Evolutionary conservation across 2,888 invertebrate species (phyloP).

Genomic region (Cephus runcator): DNA sequence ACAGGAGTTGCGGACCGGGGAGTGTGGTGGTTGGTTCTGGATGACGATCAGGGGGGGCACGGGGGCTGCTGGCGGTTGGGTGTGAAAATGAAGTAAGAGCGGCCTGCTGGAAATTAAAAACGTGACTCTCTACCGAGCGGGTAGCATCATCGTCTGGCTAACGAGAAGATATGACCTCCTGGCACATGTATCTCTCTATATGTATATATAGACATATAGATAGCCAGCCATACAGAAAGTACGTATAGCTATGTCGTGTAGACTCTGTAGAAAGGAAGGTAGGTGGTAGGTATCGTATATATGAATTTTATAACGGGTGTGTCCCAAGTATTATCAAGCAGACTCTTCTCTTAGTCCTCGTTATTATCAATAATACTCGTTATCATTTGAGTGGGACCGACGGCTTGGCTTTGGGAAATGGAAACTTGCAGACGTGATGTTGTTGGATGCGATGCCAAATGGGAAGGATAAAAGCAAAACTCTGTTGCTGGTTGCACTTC

Average conservation of each 20-base stretch:
- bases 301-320: too few relatives aligned
- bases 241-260: too few relatives aligned
- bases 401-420: slow-evolving; percentile 21
- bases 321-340: too few relatives aligned
- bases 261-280: too few relatives aligned
- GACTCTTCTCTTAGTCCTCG: too few relatives aligned
- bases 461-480: slow-evolving; percentile 38
- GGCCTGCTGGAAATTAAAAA: slow-evolving; percentile 59
- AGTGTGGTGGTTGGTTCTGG: slow-evolving; percentile 5
- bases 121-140: slow-evolving; percentile 48
- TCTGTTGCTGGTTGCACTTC: slow-evolving; percentile 36
- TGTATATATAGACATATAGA: slow-evolving; percentile 17
- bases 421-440: slow-evolving; percentile 35
- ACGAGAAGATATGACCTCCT: slow-evolving; percentile 61
- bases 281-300: too few relatives aligned
- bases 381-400: too few relatives aligned
- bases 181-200: neutral
- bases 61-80: slow-evolving; percentile 30
- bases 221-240: too few relatives aligned
- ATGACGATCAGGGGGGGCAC: neutral
- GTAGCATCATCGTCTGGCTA: slow-evolving; percentile 51
- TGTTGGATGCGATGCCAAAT: slow-evolving; percentile 41
- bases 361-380: too few relatives aligned
- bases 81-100: slow-evolving; percentile 58
- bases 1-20: slow-evolving; percentile 19